Conservation (phyloP, 2,797 vertebrate species). For the Lutjanus argentimaculatus region DNA sequence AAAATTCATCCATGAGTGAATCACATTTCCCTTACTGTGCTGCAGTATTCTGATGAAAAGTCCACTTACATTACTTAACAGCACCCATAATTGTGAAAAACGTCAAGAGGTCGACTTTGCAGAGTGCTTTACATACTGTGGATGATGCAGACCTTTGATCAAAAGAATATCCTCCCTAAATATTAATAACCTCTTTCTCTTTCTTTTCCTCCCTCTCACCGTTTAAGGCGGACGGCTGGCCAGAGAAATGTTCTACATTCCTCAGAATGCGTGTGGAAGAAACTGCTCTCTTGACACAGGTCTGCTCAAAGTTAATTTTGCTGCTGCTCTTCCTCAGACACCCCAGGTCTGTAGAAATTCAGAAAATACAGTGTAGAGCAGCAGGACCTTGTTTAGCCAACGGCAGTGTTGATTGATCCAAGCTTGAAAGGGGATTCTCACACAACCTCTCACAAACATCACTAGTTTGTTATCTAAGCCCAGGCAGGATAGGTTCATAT, state of each 20-base stretch:
- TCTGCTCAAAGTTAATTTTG: conserved; percentile 62
- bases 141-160: conserved; percentile 63
- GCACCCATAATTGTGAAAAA: conserved; percentile 33
- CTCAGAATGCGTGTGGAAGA: conserved; percentile 93
- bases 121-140: conserved; percentile 25
- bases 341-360: conserved; percentile 28
- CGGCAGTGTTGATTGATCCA: conserved; percentile 55
- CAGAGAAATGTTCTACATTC: conserved; percentile 97
- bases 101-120: conserved; percentile 37
- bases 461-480: conserved; percentile 42
- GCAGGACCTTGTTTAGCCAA: conserved; percentile 40
- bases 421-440: conserved; percentile 48
- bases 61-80: conserved; percentile 43
- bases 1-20: conserved; percentile 32
- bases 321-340: conserved; percentile 7
- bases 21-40: conserved; percentile 18
- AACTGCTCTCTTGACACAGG: conserved; percentile 92
- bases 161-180: conserved; percentile 53
- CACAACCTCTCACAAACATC: conserved; percentile 39
- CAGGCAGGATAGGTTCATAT: conserved; percentile 25
- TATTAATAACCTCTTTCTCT: conserved; percentile 66
- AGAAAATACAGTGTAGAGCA: conserved; percentile 19
- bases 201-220: conserved; percentile 51
- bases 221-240: conserved; percentile 92
- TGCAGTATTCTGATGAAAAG: conserved; percentile 34